Base-by-base conservation (phyloP, 1,140 invertebrate genomes). In the Pemphigus obesinymphae region DNA sequence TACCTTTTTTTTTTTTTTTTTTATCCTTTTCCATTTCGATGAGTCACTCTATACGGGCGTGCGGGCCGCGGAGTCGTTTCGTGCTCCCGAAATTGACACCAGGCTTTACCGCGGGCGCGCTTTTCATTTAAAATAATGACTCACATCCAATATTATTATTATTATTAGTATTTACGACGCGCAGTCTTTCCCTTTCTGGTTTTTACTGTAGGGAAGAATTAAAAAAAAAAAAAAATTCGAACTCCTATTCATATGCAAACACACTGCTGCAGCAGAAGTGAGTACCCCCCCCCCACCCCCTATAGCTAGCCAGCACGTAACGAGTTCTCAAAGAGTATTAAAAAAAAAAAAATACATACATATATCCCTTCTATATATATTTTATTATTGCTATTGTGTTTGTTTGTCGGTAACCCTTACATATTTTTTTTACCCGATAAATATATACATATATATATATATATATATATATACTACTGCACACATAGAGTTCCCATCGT, bases 101-200 rank as follows among this genome's bases (percentile, higher is more conserved):
- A 15, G 76, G 76, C 76, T 61, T 40, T 61, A 45, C 55, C 37
- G 55, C 8, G 8, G 4, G 37, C 37, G 43, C 31, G 37, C 48
- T 80, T 80, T 80, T 80, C 76, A 80, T 80, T 80, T 63, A 80
- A 80, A 80, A 80, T 80, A 80, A 80, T 80, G 76, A 80, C 76
- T 80, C 76, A 80, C 20, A 29, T 80, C 76, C 55, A 80, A 80
- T 80, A 80, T 80, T 80, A 78, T 53, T 78, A 58, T 63, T 80
- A 80, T 63, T 80, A 80, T 80, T 80, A 78, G 75, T 78, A 58
- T 63, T 80, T 80, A 80, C 76, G 76, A 58, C 34, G n/a, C 23
- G 26, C 8, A 13, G 23, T 15, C 29, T 20, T 80, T 80, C 55
- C 55, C 76, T 26, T 7, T 37, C 23, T 55, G 53, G n/a, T n/a